Evolutionary conservation across 2,113 vertebrate genomes (phyloP), one percentile per base, ranked within the genome.

Genomic region (Lamprologus speciosus): DNA sequence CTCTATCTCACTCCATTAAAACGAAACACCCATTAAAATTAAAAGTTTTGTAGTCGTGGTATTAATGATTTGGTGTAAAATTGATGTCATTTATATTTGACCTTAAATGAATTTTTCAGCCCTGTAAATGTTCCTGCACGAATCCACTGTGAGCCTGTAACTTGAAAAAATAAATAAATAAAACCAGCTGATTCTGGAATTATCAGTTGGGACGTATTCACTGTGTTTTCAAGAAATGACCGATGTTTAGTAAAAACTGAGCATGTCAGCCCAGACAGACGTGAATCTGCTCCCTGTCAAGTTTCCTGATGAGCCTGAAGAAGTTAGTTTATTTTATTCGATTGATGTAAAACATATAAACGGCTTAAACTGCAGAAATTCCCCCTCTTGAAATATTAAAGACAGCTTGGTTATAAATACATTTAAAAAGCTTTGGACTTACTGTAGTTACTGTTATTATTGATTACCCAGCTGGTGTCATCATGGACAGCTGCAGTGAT

Each of bases 81-180:
- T 23, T 68, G 11, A 40, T 40, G 35, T 21, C 11, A 13, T 68
- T 68, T 1, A 40, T 21, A 6, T 0, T 21, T 6, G 0, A 68
- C 2, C 3, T 0, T 40, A 40, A 65, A 68, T 9, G 0, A 8
- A 13, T 40, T 14, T 68, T 40, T 68, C 0, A 68, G 35, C 7
- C 11, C 33, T 4, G 33, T 68, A 21, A 21, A 21, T 40, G 19
- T 68, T 5, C 31, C 17, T 68, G 19, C 33, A 0, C 0, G 0
- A 68, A 68, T 68, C 19, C 33, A 68, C 1, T 40, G 33, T 40
- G 63, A 68, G 63, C 19, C 63, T 68, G 33, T 4, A 68, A 31
- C 2, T 19, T 63, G 26, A 6, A 65, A 40, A 5, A 63, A 35
- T 1, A 35, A 12, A 63, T 2, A 23, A 40, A 40, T 9, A 40